A percentile compares a stretch with the other conserved stretches of the same genome.
Evolutionary conservation across 2,797 vertebrate species (phyloP).

Genomic region (Gymnoscopelus microlampas): DNA sequence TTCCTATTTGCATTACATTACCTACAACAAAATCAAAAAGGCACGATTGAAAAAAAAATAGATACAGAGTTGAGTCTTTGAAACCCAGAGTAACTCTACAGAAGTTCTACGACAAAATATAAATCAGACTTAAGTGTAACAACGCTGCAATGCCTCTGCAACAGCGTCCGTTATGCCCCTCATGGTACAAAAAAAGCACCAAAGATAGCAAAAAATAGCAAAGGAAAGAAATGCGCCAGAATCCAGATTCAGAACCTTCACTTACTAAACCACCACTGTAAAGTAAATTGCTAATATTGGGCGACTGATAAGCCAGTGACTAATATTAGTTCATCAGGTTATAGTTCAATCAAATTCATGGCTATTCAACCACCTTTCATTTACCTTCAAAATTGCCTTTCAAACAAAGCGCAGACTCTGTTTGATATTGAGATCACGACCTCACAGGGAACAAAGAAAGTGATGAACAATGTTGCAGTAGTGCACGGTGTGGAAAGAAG

Average conservation of each 20-base stretch:
- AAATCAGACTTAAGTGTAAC: too few relatives aligned
- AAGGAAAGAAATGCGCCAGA: slow-evolving; percentile 45
- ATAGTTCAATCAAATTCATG: slow-evolving; percentile 26
- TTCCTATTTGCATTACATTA: too few relatives aligned
- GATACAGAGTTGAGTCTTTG: too few relatives aligned
- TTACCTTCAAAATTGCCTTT: slow-evolving; percentile 27
- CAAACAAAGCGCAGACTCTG: slow-evolving; percentile 24
- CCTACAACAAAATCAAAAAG: too few relatives aligned
- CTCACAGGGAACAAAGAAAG: slow-evolving; percentile 42
- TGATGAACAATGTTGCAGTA: background rate
- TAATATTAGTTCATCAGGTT: slow-evolving; percentile 24
- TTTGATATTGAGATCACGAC: slow-evolving; percentile 65
- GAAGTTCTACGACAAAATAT: too few relatives aligned
- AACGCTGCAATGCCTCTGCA: slow-evolving; percentile 34
- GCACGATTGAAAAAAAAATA: too few relatives aligned
- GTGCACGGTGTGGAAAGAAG: slow-evolving; percentile 55
- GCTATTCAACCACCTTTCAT: slow-evolving; percentile 31
- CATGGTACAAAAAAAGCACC: slow-evolving; percentile 42
- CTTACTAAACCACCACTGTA: slow-evolving; percentile 43
- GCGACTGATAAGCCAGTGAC: slow-evolving; percentile 24
- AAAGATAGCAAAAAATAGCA: slow-evolving; percentile 58
- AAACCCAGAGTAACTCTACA: too few relatives aligned
- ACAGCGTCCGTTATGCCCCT: slow-evolving; percentile 32
- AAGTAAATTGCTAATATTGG: slow-evolving; percentile 16
- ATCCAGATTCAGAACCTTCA: slow-evolving; percentile 17